phyloP scores from a whole-genome alignment of 2,797 vertebrate species.

The Trematomus bernacchii region DNA sequence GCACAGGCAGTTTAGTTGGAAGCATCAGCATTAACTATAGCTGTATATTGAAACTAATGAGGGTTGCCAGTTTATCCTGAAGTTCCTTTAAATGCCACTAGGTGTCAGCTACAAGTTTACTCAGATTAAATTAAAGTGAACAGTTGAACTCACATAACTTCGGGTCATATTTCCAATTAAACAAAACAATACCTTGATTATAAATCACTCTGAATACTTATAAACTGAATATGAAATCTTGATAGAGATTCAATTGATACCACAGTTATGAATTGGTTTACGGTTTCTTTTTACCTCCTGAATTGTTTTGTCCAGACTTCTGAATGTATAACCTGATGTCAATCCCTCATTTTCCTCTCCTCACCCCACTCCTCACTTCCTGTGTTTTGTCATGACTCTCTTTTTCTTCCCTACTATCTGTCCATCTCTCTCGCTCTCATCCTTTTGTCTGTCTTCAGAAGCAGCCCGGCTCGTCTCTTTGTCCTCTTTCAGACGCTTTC shows the following conservation, averaged over 20 bases:
- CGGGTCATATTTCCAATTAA: background rate
- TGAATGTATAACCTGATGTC: background rate
- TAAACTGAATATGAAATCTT: background rate
- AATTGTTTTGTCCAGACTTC: background rate
- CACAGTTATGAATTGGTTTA: background rate
- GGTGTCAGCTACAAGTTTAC: slow-evolving; percentile 3
- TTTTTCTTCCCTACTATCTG: slow-evolving; percentile 12
- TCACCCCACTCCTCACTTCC: background rate
- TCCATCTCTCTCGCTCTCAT: slow-evolving; percentile 6
- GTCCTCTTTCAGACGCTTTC: slow-evolving; percentile 54
- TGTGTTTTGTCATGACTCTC: background rate
- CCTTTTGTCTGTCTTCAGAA: slow-evolving; percentile 32
- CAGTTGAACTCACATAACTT: background rate
- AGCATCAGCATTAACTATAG: background rate
- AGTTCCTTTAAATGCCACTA: slow-evolving; percentile 6
- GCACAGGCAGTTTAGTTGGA: background rate
- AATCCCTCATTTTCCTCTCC: background rate
- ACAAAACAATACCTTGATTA: background rate
- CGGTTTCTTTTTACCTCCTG: background rate
- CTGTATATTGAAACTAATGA: background rate
- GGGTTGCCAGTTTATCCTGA: background rate
- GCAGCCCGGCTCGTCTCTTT: slow-evolving; percentile 34
- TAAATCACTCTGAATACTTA: background rate
- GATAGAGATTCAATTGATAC: background rate
- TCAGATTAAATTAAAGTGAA: background rate